Conservation (phyloP, 2,888 invertebrate genomes). For the Oeneis ivallda region DNA sequence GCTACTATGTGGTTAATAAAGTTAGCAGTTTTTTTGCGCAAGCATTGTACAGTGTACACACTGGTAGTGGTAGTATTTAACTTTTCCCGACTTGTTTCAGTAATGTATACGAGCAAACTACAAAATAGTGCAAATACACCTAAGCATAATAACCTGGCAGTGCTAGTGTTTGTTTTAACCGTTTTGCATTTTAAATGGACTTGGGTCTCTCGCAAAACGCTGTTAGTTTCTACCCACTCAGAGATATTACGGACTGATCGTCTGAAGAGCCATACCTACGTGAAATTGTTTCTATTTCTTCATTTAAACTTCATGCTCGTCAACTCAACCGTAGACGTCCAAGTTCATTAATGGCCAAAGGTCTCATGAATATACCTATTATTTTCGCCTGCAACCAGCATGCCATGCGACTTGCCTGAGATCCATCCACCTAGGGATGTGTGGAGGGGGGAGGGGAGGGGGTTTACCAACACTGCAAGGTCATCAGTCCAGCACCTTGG, state of each 20-base stretch:
- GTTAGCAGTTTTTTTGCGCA: slow-evolving; percentile 33
- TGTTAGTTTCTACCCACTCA: not conserved
- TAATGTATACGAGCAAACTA: slow-evolving; percentile 31
- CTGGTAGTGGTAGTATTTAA: slow-evolving; percentile 9
- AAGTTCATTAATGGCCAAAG: too few relatives aligned
- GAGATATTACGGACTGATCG: not conserved
- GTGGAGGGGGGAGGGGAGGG: too few relatives aligned
- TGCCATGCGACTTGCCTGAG: too few relatives aligned
- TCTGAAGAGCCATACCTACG: too few relatives aligned
- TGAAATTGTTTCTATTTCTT: too few relatives aligned
- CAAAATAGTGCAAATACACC: slow-evolving; percentile 32
- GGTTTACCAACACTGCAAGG: too few relatives aligned
- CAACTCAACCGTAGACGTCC: too few relatives aligned
- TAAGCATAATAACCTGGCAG: slow-evolving; percentile 28
- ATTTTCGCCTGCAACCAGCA: too few relatives aligned
- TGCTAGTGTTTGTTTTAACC: slow-evolving; percentile 24
- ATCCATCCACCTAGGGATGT: too few relatives aligned
- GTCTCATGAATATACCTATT: too few relatives aligned
- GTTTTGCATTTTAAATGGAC: slow-evolving; percentile 16
- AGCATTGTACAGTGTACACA: slow-evolving; percentile 29
- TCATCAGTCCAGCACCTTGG: too few relatives aligned
- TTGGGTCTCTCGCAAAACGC: not conserved
- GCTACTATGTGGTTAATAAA: slow-evolving; percentile 4
- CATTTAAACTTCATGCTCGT: too few relatives aligned
- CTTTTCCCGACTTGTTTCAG: slow-evolving; percentile 31